Base-by-base conservation (phyloP, 2,113 vertebrate genomes). In the Elachura formosa region DNA sequence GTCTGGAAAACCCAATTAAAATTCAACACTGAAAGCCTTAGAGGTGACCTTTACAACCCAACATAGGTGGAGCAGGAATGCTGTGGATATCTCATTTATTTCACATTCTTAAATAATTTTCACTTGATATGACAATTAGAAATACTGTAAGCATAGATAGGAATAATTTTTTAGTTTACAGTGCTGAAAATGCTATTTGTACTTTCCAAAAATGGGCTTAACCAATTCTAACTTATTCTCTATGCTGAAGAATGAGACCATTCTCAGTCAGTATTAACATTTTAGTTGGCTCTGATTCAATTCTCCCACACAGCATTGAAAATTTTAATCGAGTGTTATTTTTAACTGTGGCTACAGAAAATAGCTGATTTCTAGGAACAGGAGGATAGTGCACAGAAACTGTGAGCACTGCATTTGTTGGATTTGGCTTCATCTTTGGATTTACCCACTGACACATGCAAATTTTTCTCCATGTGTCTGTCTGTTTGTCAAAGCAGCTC, bases 1-100 rank as follows among this genome's bases (percentile, higher is more conserved):
- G 61, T 52, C 84, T 82, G 89, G 80, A 79, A 68, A 89, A 89
- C 61, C 86, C 93, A 90, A 92, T 94, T 71, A 94, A 92, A 36
- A 59, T 59, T 55, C 59, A 34, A 12, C 7, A 2, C 55, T 34
- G 36, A 19, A 54, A 58, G 43, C 64, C 34, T 41, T 19, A 4
- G 59, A 73, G 49, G 41, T 90, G 84, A 61, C 69, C 29, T 84
- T 71, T 92, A 26, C 56, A 49, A 18, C 38, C 68, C 73, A 12
- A 0, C 40, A 5, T 19, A 68, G 89, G 52, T 92, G 69, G 76
- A 75, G 85, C 90, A 67, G 29, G 59, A 90, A 41, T 62, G 33
- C 88, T 52, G 33, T 26, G 43, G 62, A 16, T 28, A 19, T 26
- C 55, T 55, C 18, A 21, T 66, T 93, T 80, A 46, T 81, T 92